A percentile compares a stretch with the other conserved stretches of the same genome.
Conservation (phyloP, 2,797 vertebrate genomes). For the Microchirus variegatus region DNA sequence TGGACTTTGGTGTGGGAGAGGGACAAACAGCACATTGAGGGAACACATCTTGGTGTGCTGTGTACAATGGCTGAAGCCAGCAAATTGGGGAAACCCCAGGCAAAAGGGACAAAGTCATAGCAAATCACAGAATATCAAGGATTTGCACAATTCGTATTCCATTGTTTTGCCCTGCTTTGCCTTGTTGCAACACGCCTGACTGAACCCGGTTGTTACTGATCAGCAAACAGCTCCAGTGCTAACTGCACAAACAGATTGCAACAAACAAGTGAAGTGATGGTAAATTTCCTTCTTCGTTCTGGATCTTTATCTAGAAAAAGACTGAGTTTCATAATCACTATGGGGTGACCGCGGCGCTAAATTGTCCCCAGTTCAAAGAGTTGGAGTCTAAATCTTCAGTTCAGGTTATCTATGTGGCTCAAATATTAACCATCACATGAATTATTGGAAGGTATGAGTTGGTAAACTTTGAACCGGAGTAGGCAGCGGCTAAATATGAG, state of each 20-base stretch:
- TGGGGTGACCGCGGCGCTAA: constrained; percentile 3
- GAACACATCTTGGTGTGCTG: too few relatives aligned
- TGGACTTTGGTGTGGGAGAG: too few relatives aligned
- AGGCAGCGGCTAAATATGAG: constrained; percentile 51
- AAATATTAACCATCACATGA: constrained; percentile 77
- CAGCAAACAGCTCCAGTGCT: background rate
- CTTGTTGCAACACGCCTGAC: too few relatives aligned
- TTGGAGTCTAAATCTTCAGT: constrained; percentile 36
- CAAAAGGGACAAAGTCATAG: too few relatives aligned
- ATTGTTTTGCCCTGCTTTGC: too few relatives aligned
- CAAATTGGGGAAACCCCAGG: too few relatives aligned
- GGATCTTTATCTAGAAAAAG: background rate
- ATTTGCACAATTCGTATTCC: too few relatives aligned
- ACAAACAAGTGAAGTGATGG: too few relatives aligned
- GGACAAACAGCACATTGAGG: too few relatives aligned
- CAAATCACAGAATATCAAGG: too few relatives aligned
- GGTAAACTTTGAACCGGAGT: constrained; percentile 71
- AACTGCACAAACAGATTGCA: background rate
- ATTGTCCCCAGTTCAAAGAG: constrained; percentile 40
- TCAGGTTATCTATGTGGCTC: constrained; percentile 59
- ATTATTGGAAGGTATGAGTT: constrained; percentile 62
- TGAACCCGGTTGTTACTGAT: too few relatives aligned
- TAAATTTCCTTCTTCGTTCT: constrained; percentile 10
- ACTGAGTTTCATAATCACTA: constrained; percentile 22
- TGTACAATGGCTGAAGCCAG: too few relatives aligned